Percentiles rank a stretch among this genome's conserved stretches.
Conservation (phyloP, 2,797 vertebrate genomes). For the Acrossocheilus wenchowensis region DNA sequence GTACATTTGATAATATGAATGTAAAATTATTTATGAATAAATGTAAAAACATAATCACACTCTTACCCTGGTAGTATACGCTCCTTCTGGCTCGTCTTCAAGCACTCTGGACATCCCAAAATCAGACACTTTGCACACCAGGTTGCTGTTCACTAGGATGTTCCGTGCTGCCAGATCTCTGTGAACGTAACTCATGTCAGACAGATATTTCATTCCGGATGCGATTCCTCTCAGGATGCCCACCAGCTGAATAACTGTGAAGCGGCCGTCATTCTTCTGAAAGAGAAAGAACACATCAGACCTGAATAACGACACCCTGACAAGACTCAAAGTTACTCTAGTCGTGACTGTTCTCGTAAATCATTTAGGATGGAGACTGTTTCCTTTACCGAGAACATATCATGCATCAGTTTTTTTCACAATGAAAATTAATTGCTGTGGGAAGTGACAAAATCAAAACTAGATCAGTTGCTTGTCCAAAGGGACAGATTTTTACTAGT, state of each 20-base stretch:
- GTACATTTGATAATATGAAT: background rate
- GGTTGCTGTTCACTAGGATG: conserved; percentile 61
- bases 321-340: background rate
- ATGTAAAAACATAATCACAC: conserved; percentile 4
- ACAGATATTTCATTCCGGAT: conserved; percentile 60
- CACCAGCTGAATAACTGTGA: conserved; percentile 63
- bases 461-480: background rate
- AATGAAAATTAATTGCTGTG: background rate
- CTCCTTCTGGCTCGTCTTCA: conserved; percentile 60
- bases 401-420: background rate
- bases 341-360: background rate
- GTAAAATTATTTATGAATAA: background rate
- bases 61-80: conserved; percentile 60
- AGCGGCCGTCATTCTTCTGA: conserved; percentile 63
- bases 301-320: background rate
- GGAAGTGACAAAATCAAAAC: background rate
- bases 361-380: background rate
- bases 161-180: conserved; percentile 60
- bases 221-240: conserved; percentile 59
- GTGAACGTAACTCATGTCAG: conserved; percentile 63
- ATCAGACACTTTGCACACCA: conserved; percentile 61
- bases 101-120: conserved; percentile 63
- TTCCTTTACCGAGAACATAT: background rate
- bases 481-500: background rate
- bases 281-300: conserved; percentile 4